Base-by-base conservation (phyloP, 1,140 invertebrate genomes). In the Drosophila bipectinata region DNA sequence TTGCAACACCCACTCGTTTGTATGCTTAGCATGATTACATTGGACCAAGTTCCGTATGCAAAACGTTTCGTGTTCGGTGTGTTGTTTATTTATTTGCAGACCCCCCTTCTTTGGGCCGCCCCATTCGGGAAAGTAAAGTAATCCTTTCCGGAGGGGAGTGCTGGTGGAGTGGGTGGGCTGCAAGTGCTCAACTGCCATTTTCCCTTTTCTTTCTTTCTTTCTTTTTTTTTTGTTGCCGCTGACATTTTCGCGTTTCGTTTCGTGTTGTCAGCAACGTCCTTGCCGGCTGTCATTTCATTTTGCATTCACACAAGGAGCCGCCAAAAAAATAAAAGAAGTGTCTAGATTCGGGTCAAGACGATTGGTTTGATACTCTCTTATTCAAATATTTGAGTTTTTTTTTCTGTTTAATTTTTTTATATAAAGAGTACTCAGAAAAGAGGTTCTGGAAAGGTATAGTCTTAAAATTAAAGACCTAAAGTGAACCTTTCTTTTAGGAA, bases 211-310 rank as follows among this genome's bases (percentile, higher is more conserved):
- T 34, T 58, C 21, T 41, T 34, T 8, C 30, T 48, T 12, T 47
- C 1, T 6, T 28, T 28, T 28, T 28, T 28, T 28, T 28, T 28
- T 6, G 21, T 21, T 21, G 15, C 41, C 63, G 83, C 83, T 88
- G 82, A 88, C 82, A 87, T 82, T 82, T 78, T 85, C 82, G 78
- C 82, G 78, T 85, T 85, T 87, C 51, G 81, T 24, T 44, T 44
- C 41, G 81, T 79, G 87, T 87, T 85, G 78, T 88, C 79, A 82
- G 83, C 83, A 79, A 83, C 79, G 83, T 87, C 82, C 82, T 87
- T 87, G 82, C 83, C 85, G 66, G 83, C 79, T 87, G 82, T 88
- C 82, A 79, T 88, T 87, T 71, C 83, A 32, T 69, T 87, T 88
- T 87, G 83, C 79, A 87, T 82, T 88, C 69, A 74, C 51, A 74